phyloP scores from a whole-genome alignment of 2,888 invertebrate genomes.

The Phengaris arion region DNA sequence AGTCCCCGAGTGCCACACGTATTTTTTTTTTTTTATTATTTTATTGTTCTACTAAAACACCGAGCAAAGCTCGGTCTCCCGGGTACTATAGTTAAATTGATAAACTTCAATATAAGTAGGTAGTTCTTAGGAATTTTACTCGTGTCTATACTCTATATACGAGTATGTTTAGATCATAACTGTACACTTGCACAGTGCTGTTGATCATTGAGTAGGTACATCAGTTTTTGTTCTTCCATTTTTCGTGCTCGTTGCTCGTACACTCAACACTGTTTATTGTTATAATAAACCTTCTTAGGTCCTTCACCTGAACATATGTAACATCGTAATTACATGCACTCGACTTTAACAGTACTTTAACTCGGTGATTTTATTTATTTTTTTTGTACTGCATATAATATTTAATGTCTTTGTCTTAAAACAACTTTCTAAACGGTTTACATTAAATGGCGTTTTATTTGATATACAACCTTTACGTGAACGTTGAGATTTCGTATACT shows the following conservation, averaged over 20 bases:
- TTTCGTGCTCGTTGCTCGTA: not conserved
- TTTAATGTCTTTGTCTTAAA: conserved; percentile 19
- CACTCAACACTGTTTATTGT: conserved; percentile 1
- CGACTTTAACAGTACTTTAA: conserved; percentile 4
- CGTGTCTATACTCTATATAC: no score
- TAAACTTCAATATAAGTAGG: no score
- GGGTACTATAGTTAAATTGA: no score
- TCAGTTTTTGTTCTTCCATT: not conserved
- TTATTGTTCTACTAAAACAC: no score
- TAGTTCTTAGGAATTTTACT: no score
- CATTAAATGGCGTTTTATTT: conserved; percentile 62
- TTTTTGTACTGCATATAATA: conserved; percentile 2
- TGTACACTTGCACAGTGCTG: no score
- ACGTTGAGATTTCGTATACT: conserved; percentile 26
- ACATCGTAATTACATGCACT: conserved; percentile 13
- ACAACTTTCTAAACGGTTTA: conserved; percentile 45
- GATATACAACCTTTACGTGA: conserved; percentile 57
- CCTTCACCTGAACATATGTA: conserved; percentile 17
- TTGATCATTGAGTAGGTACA: not conserved
- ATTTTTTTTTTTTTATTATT: no score
- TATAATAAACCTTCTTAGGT: conserved; percentile 5
- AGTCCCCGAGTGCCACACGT: no score
- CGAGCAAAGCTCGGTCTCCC: no score
- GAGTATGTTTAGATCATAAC: no score
- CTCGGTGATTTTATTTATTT: conserved; percentile 4